Base-by-base conservation (phyloP, 1,140 invertebrate genomes). In the Vanessa atalanta region DNA sequence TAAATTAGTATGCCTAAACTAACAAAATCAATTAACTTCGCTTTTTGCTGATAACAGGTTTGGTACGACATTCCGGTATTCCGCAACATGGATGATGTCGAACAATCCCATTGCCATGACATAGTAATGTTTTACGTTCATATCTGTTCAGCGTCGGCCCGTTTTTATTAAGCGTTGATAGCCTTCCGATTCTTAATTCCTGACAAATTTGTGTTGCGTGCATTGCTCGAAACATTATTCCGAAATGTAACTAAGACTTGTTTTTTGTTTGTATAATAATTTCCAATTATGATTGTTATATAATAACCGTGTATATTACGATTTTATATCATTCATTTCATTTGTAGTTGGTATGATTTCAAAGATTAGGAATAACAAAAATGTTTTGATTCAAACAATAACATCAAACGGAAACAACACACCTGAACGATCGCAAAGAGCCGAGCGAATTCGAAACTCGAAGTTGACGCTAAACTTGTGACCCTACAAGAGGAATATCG, bases 1-100 rank as follows among this genome's bases (percentile, higher is more conserved):
- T 76, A 84, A 88, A 88, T 90, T 89, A 88, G 87, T 89, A 88
- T 88, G 86, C 83, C 84, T 86, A 88, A 89, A 89, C 87, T 85
- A 88, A 90, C 81, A 83, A 89, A 91, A 89, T 89, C 88, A 89
- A 91, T 91, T 88, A 91, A 86, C 73, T 83, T 65, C 70, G 75
- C 76, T 89, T 89, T 89, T 89, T 87, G 81, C 72, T 47, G 66
- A 74, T 77, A 82, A 87, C 85, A 70, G 82, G 82, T 86, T 84
- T 80, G 67, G 78, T 83, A 72, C 78, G 83, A 74, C 85, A 86
- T 87, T 90, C 84, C 86, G 81, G 80, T 80, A 81, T 85, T 85
- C 81, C 76, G 81, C 72, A 74, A 78, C 76, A 77, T 77, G 76
- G 81, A 80, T 80, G 80, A 79, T 73, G 78, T 75, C 72, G 65